A percentile compares a stretch with the other conserved stretches of the same genome.
These are phyloP conservation scores for Drosophila pseudoananassae DNA, from an alignment of 1,140 invertebrate genomes.

Conservation along the genomic window DNA sequence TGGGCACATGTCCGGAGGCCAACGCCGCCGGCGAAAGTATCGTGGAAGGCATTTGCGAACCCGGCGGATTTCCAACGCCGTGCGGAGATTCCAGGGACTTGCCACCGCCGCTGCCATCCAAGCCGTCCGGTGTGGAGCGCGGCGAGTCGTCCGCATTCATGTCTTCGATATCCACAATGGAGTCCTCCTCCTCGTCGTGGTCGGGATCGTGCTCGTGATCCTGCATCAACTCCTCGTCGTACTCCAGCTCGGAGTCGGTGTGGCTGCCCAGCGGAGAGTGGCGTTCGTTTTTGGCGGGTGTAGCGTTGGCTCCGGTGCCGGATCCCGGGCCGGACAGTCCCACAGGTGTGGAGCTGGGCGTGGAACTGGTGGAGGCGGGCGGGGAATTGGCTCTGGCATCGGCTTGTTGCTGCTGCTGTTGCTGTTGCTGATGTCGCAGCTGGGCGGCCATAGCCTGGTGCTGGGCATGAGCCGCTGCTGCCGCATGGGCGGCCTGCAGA, in stretches of 20 bases:
- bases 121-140: constrained; percentile 79
- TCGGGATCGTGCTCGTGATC: constrained; percentile 86
- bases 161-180: constrained; percentile 89
- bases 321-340: constrained; percentile 29
- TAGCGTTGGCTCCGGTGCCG: constrained; percentile 18
- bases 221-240: constrained; percentile 86
- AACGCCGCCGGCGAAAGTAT: constrained; percentile 80
- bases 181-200: constrained; percentile 87
- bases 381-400: constrained; percentile 60
- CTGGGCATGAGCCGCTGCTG: constrained; percentile 75
- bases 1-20: constrained; percentile 85
- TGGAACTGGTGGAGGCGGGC: constrained; percentile 54
- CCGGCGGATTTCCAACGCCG: constrained; percentile 49
- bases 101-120: constrained; percentile 75
- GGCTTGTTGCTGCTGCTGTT: constrained; percentile 49
- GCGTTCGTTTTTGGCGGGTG: constrained; percentile 74
- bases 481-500: constrained; percentile 73
- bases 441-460: constrained; percentile 71
- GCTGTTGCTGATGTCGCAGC: constrained; percentile 57
- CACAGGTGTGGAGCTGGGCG: constrained; percentile 60
- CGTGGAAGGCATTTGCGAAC: constrained; percentile 76
- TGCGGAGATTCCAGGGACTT: constrained; percentile 75
- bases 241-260: constrained; percentile 86
- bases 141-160: constrained; percentile 85
- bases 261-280: constrained; percentile 82